Evolutionary conservation across 1,140 invertebrate genomes (phyloP).

Genomic region (Rhopalosiphum maidis): DNA sequence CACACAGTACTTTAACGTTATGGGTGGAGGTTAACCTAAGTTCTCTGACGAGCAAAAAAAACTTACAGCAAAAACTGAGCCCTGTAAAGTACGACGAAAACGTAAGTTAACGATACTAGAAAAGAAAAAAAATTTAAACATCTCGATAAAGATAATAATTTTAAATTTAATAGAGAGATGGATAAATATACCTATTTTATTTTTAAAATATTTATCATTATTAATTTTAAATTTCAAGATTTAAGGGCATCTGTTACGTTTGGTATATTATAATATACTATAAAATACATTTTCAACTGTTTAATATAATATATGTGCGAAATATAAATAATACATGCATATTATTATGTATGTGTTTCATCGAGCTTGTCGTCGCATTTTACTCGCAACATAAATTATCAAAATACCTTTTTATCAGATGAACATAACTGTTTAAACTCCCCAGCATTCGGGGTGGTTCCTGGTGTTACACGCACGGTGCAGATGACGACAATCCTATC

Average conservation of each 20-base stretch:
- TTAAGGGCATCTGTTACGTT: too few species aligned
- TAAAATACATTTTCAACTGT: background rate
- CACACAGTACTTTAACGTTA: too few species aligned
- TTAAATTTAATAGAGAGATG: too few species aligned
- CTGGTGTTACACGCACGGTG: background rate
- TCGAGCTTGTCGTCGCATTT: background rate
- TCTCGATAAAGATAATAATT: too few species aligned
- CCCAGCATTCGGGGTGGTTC: background rate
- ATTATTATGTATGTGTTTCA: background rate
- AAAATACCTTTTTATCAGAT: slow-evolving; percentile 38
- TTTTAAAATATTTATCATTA: too few species aligned
- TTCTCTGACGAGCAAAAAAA: background rate
- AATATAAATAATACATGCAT: background rate
- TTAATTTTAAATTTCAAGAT: too few species aligned
- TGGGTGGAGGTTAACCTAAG: too few species aligned
- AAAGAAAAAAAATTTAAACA: too few species aligned
- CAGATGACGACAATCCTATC: slow-evolving; percentile 48
- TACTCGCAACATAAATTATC: background rate
- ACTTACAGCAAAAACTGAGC: background rate
- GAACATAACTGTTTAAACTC: slow-evolving; percentile 8
- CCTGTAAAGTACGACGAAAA: background rate
- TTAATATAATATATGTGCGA: background rate
- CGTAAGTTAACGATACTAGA: background rate
- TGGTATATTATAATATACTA: background rate
- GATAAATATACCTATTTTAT: too few species aligned